phyloP scores from a whole-genome alignment of 1,140 invertebrate species.

The Aleiodes sp. region DNA sequence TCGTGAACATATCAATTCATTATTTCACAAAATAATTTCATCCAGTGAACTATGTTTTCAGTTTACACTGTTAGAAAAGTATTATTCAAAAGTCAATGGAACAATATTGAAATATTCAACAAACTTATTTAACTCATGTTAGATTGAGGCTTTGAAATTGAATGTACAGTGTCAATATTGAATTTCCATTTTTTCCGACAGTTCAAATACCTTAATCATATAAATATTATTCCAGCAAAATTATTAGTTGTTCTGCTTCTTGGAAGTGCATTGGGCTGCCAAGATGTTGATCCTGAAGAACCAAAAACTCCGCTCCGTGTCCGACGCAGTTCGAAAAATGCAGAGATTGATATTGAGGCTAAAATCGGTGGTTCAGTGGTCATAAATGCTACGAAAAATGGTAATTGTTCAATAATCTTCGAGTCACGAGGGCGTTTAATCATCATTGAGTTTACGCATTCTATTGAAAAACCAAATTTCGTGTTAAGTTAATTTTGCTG shows the following conservation, averaged over 20 bases:
- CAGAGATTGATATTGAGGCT: conserved; percentile 14
- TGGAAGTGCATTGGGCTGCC: not conserved
- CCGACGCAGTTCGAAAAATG: conserved; percentile 1
- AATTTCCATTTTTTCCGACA: too few relatives aligned
- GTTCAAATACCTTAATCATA: too few relatives aligned
- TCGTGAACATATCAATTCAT: not conserved
- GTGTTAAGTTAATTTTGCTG: too few relatives aligned
- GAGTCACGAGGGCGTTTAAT: too few relatives aligned
- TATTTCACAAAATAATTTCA: not conserved
- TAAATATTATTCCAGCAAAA: not conserved
- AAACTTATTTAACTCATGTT: too few relatives aligned
- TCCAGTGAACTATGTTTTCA: not conserved
- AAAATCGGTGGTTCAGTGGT: conserved; percentile 5
- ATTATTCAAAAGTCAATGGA: too few relatives aligned
- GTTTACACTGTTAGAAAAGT: too few relatives aligned
- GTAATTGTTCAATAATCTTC: conserved; percentile 1
- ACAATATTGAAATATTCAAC: too few relatives aligned
- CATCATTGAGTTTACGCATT: not conserved
- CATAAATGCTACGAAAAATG: conserved; percentile 22
- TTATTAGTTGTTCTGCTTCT: not conserved
- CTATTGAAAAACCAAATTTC: not conserved
- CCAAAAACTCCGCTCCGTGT: not conserved
- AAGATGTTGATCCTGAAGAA: not conserved
- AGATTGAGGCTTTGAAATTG: too few relatives aligned
- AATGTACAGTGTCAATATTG: too few relatives aligned